These are phyloP conservation scores for Athalia cordata DNA, from an alignment of 2,888 invertebrate genomes.

Conservation along the genomic window DNA sequence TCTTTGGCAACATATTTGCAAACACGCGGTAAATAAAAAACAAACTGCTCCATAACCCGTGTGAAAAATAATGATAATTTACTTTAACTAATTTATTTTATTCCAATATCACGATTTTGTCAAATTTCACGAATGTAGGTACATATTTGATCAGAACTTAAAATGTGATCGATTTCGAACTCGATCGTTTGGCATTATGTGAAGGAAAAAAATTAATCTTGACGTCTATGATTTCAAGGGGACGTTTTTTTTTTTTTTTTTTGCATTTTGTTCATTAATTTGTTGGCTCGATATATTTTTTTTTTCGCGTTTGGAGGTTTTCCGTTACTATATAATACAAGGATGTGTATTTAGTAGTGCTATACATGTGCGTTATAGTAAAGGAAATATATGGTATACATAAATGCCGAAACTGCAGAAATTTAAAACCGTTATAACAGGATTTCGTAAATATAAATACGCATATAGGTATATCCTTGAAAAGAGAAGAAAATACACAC, in stretches of 20 bases:
- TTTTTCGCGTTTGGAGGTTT: neutral
- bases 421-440: constrained; percentile 30
- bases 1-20: too few species aligned
- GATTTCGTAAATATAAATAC: constrained; percentile 36
- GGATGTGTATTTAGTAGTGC: neutral
- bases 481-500: neutral
- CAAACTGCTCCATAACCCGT: too few species aligned
- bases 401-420: neutral
- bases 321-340: neutral
- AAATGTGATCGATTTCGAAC: too few species aligned
- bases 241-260: neutral
- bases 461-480: neutral
- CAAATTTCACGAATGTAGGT: too few species aligned
- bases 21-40: too few species aligned
- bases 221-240: too few species aligned
- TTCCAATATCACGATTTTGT: too few species aligned
- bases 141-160: too few species aligned
- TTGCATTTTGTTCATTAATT: neutral
- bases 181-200: too few species aligned
- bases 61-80: too few species aligned
- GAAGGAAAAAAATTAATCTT: too few species aligned
- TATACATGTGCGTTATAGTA: neutral
- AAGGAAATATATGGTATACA: neutral
- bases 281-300: neutral
- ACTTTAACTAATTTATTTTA: too few species aligned